Conservation (phyloP, 2,888 invertebrate genomes). For the Archips crataeganus region DNA sequence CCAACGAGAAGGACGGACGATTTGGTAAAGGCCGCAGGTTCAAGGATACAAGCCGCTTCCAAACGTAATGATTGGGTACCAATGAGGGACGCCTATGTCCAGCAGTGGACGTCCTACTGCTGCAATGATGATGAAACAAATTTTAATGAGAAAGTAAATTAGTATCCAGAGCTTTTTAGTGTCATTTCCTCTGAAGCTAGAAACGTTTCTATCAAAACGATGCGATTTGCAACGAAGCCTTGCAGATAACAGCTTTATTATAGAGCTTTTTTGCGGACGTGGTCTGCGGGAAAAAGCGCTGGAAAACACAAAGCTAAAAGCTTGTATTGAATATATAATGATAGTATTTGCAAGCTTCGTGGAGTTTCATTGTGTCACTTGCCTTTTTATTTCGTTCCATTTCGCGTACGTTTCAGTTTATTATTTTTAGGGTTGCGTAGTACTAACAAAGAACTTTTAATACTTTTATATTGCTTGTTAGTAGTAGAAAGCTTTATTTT, state of each 20-base stretch:
- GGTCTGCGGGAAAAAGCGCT: background rate
- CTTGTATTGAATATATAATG: conserved; percentile 35
- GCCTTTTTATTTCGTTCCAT: background rate
- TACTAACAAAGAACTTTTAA: too few species aligned
- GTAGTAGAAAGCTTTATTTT: too few species aligned
- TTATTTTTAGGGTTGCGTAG: too few species aligned
- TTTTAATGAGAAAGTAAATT: background rate
- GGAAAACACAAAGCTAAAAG: conserved; percentile 32
- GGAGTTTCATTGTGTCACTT: background rate
- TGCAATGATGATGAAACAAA: background rate
- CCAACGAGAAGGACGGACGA: too few species aligned
- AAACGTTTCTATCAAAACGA: background rate
- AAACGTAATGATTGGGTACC: too few species aligned
- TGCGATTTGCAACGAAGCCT: conserved; percentile 6
- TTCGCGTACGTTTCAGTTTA: background rate
- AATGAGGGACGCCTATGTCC: too few species aligned
- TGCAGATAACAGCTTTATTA: conserved; percentile 17
- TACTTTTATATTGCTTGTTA: too few species aligned
- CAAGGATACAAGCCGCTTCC: too few species aligned
- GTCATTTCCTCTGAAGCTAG: background rate
- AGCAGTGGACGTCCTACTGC: too few species aligned
- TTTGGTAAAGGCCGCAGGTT: too few species aligned
- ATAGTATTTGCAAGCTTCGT: background rate
- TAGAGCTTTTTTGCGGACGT: conserved; percentile 24
- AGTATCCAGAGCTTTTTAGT: background rate